phyloP scores from a whole-genome alignment of 37 sponge, comb jelly and placozoan species.

The Chondrosia reniformis region DNA sequence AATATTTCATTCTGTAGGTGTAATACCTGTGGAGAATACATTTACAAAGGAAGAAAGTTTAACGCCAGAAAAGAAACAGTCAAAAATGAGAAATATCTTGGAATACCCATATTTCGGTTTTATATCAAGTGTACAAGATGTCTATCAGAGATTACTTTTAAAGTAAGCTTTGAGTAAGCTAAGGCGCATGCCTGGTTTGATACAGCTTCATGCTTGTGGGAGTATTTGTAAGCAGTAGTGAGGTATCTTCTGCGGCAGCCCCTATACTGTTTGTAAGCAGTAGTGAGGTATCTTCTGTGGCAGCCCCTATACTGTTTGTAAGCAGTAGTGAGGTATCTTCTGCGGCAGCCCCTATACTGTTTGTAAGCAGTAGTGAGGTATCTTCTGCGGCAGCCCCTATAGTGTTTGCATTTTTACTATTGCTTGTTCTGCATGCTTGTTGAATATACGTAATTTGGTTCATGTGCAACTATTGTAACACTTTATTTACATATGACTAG shows the following conservation, averaged over 20 bases:
- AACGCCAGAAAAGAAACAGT: constrained; percentile 92
- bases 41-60: constrained; percentile 97
- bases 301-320: not conserved
- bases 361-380: not conserved
- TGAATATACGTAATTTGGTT: no score
- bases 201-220: not conserved
- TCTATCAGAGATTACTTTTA: constrained; percentile 93
- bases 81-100: constrained; percentile 80
- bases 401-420: not conserved
- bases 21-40: constrained; percentile 94
- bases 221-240: not conserved
- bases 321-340: not conserved
- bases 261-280: not conserved
- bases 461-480: no score
- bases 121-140: constrained; percentile 95
- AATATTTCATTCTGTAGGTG: no score
- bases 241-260: not conserved
- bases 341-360: not conserved
- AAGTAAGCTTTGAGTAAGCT: constrained; percentile 23
- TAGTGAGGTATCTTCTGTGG: not conserved
- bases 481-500: no score
- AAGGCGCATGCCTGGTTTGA: not conserved
- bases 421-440: no score
- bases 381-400: not conserved
- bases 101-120: constrained; percentile 85